These are phyloP conservation scores for Crepidodera aurea DNA, from an alignment of 2,888 invertebrate species.

Conservation along the genomic window DNA sequence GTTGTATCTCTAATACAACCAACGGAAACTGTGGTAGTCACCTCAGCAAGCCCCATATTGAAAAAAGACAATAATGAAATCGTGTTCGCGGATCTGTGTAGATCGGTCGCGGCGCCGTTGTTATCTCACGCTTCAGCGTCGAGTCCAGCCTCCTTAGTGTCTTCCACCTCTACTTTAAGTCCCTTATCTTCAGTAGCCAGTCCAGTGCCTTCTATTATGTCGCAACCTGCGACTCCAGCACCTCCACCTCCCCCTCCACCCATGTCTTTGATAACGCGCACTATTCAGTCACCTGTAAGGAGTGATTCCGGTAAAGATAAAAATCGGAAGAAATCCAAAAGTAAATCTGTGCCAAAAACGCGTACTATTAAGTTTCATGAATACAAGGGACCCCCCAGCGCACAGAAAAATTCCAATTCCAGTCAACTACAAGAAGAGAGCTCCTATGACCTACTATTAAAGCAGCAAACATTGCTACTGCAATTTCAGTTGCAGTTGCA, in stretches of 20 bases:
- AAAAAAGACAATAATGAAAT: slow-evolving; percentile 57
- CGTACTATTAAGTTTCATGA: slow-evolving; percentile 97
- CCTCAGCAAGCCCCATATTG: slow-evolving; percentile 52
- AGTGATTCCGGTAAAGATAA: slow-evolving; percentile 76
- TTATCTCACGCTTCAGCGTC: slow-evolving; percentile 60
- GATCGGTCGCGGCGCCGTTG: slow-evolving; percentile 65
- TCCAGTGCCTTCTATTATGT: slow-evolving; percentile 60
- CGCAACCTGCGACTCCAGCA: slow-evolving; percentile 64
- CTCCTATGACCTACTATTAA: slow-evolving; percentile 88
- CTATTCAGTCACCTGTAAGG: slow-evolving; percentile 59
- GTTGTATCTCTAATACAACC: slow-evolving; percentile 74
- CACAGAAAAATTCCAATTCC: slow-evolving; percentile 76
- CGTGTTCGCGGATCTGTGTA: slow-evolving; percentile 69
- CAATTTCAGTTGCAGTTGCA: slow-evolving; percentile 86
- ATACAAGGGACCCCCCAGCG: slow-evolving; percentile 89
- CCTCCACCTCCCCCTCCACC: slow-evolving; percentile 64
- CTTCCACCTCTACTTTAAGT: slow-evolving; percentile 73
- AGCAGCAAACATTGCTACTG: slow-evolving; percentile 93
- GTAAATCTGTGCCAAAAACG: slow-evolving; percentile 81
- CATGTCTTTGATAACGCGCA: slow-evolving; percentile 63
- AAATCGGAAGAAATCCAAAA: slow-evolving; percentile 83
- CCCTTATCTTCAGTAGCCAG: slow-evolving; percentile 73
- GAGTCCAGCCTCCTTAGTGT: slow-evolving; percentile 61
- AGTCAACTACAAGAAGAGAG: slow-evolving; percentile 74
- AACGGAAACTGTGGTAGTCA: slow-evolving; percentile 60